Percentiles rank a stretch among this genome's conserved stretches.
phyloP scores from a whole-genome alignment of 2,113 vertebrate species.

The Scolopax mira region DNA sequence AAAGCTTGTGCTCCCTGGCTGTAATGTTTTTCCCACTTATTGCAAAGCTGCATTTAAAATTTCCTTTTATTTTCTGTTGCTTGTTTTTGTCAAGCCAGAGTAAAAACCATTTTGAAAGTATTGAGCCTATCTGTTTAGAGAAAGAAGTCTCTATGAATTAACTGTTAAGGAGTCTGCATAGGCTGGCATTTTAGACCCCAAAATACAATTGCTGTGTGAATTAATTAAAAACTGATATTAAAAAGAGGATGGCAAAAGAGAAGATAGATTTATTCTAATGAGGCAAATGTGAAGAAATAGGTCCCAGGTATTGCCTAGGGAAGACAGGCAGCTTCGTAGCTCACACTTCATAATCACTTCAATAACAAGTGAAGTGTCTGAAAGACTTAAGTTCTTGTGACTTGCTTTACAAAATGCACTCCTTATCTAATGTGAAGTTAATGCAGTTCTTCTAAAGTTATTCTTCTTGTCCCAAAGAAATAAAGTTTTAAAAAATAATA shows the following conservation, averaged over 20 bases:
- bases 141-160: not conserved
- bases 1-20: not conserved
- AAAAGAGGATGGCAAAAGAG: not conserved
- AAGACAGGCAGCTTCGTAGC: not conserved
- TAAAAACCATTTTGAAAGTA: not conserved
- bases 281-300: not conserved
- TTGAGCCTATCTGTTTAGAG: not conserved
- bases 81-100: not conserved
- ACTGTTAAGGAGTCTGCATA: not conserved
- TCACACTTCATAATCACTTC: not conserved
- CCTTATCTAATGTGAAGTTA: not conserved
- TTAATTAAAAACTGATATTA: not conserved
- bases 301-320: not conserved
- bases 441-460: not conserved
- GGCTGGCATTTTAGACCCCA: not conserved
- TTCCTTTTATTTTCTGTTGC: not conserved
- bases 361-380: not conserved
- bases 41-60: not conserved
- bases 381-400: constrained; percentile 9
- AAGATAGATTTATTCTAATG: not conserved
- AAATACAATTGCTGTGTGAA: not conserved
- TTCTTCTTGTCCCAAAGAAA: not conserved
- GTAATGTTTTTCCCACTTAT: not conserved
- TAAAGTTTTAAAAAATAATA: not conserved
- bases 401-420: not conserved